Evolutionary conservation across 1,140 invertebrate genomes (phyloP).

Genomic region (Trichonephila clavata): DNA sequence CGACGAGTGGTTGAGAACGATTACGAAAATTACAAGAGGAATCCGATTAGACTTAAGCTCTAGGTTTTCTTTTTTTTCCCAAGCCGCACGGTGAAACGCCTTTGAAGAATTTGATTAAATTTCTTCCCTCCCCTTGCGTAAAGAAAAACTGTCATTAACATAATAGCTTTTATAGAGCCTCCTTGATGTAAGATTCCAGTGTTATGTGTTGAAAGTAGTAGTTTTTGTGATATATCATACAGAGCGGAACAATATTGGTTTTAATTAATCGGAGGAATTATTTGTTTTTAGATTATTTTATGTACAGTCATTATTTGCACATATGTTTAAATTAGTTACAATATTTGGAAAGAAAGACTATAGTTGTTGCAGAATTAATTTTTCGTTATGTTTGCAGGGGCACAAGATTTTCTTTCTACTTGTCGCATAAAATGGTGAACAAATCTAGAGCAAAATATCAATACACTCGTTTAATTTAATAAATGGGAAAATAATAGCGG

Average conservation of each 20-base stretch:
- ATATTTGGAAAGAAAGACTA: no score
- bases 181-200: not conserved
- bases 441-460: no score
- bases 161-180: conserved; percentile 12
- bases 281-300: no score
- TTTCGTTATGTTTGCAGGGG: no score
- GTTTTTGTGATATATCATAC: not conserved
- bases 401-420: no score
- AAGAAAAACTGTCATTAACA: not conserved
- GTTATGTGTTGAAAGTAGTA: not conserved
- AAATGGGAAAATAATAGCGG: no score
- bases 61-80: not conserved
- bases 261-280: not conserved
- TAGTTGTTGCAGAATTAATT: no score
- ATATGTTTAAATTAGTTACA: no score
- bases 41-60: conserved; percentile 26
- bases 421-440: no score
- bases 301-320: no score
- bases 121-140: not conserved
- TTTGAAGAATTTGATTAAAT: conserved; percentile 16
- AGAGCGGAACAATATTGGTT: not conserved
- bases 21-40: conserved; percentile 43
- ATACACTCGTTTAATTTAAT: no score
- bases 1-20: not conserved
- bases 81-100: not conserved